Base-by-base conservation (phyloP, 2,113 vertebrate genomes). In the Pyrgilauda ruficollis region DNA sequence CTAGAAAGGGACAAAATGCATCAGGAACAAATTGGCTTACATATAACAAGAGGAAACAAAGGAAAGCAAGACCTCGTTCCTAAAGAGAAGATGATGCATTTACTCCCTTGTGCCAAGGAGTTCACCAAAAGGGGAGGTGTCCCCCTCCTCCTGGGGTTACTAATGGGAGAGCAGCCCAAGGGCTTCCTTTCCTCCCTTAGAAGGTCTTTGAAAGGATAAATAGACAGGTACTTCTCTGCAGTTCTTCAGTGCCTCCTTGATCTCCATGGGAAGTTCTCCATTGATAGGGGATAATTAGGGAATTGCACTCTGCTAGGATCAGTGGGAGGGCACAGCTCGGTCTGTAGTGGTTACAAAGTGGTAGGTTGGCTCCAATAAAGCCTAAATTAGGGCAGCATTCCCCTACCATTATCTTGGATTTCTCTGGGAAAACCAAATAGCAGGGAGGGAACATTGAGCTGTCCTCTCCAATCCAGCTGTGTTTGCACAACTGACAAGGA, bases 341-440 rank as follows among this genome's bases (percentile, higher is more conserved):
- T 90, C 79, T 84, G 72, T 27, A 90, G 83, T 7, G 24, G 46
- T 43, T 69, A 58, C 62, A 63, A 69, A 92, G 92, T n/a, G 46
- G 26, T n/a, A 70, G 63, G 31, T 35, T 88, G 68, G 50, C 55
- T 59, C 92, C 79, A 86, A 21, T 77, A 50, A 90, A 90, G 69
- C 43, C 75, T 80, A 63, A 93, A 94, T 93, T 80, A 88, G 67
- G 83, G 89, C 83, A 94, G 79, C 59, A 37, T 90, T 95, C 92
- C 94, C 85, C 85, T 67, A 4, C 93, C 85, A 88, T 97, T 97
- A 93, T 80, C 83, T 84, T 62, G 37, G 41, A 56, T 44, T 94
- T 88, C 75, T 77, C 75, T 90, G 79, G 79, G 86, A 96, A 93
- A 92, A 39, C 26, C 67, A 84, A 79, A 88, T 6, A 59, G 73